Evolutionary conservation across 2,797 vertebrate genomes (phyloP).

Genomic region (Otolemur crassicaudatus): DNA sequence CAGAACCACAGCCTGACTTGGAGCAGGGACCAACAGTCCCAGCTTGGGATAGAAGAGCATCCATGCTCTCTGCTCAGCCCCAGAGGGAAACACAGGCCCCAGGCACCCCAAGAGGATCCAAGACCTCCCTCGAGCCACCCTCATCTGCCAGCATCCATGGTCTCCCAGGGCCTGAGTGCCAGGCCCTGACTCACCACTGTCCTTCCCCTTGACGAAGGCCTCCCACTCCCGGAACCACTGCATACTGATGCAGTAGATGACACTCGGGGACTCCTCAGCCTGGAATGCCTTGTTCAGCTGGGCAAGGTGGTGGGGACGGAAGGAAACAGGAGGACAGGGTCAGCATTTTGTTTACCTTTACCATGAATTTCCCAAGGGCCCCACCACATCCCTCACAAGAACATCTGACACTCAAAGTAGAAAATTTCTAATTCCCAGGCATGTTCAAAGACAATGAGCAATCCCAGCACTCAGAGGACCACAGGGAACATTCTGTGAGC

Average conservation of each 20-base stretch:
- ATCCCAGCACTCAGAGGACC: not conserved
- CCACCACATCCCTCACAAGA: fast-evolving
- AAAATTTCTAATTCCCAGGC: not conserved
- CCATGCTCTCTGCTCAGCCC: fast-evolving
- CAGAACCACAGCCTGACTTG: fast-evolving
- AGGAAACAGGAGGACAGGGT: not conserved
- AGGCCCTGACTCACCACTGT: slow-evolving; percentile 90
- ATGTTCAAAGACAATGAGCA: not conserved
- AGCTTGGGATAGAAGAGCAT: too few relatives aligned
- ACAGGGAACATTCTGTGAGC: fast-evolving
- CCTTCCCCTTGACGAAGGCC: slow-evolving; percentile 98
- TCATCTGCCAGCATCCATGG: not conserved
- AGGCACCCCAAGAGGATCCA: not conserved
- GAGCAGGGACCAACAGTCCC: fast-evolving
- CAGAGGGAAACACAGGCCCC: not conserved
- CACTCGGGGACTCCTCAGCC: slow-evolving; percentile 95
- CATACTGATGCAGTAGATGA: slow-evolving; percentile 99
- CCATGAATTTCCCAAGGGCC: not conserved
- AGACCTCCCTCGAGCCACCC: not conserved
- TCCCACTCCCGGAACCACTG: slow-evolving; percentile 99
- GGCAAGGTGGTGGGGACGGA: not conserved
- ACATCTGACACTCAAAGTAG: not conserved
- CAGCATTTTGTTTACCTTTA: not conserved
- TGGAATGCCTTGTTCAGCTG: slow-evolving; percentile 99
- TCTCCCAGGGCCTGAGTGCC: not conserved